These are phyloP conservation scores for Motacilla alba DNA, from an alignment of 2,113 vertebrate species.

Conservation along the genomic window DNA sequence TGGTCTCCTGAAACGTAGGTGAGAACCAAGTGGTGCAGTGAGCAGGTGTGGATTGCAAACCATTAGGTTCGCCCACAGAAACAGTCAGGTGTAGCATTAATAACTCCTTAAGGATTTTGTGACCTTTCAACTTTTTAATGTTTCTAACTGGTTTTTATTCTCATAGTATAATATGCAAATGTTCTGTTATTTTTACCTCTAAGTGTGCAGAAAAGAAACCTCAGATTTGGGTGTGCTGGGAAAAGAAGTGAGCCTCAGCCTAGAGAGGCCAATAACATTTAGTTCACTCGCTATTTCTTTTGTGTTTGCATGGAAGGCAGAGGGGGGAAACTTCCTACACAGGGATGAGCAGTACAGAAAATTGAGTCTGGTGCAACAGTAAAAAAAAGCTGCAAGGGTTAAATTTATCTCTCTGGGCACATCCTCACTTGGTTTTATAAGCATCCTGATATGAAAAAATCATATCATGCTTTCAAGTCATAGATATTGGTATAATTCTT, in stretches of 20 bases:
- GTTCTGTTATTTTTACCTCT: neutral
- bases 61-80: slow-evolving; percentile 45
- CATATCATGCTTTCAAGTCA: neutral
- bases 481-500: neutral
- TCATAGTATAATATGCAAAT: neutral
- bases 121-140: neutral
- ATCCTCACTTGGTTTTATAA: neutral
- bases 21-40: slow-evolving; percentile 81
- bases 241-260: neutral
- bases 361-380: slow-evolving; percentile 31
- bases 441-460: neutral
- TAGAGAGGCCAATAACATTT: neutral
- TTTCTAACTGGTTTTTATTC: slow-evolving; percentile 24
- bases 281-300: slow-evolving; percentile 11
- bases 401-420: neutral
- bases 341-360: slow-evolving; percentile 70
- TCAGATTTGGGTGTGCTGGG: neutral
- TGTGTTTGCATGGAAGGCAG: slow-evolving; percentile 33
- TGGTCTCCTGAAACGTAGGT: slow-evolving; percentile 99
- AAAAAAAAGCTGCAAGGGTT: neutral
- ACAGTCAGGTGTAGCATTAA: slow-evolving; percentile 67
- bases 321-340: neutral
- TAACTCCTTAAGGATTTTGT: slow-evolving; percentile 29
- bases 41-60: slow-evolving; percentile 67
- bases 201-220: neutral